Evolutionary conservation across 2,888 invertebrate species (phyloP), one percentile per base, ranked within the genome.

Genomic region (Morpho achilles): DNA sequence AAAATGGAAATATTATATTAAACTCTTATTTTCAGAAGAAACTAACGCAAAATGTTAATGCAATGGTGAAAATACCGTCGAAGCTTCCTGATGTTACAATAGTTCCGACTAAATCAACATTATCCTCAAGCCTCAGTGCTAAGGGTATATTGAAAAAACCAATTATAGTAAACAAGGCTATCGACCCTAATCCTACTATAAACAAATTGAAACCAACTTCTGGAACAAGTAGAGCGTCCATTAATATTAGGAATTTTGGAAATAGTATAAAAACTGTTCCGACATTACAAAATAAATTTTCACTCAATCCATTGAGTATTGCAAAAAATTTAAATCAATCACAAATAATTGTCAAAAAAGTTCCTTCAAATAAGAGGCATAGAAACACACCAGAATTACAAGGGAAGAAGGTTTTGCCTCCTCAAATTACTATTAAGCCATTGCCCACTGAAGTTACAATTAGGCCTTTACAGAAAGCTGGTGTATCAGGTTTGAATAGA

Each of bases 11-110:
- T 9, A 41, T 50, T 45, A 16, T 39, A 9, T 50, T 3, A 40
- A 32, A 41, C 9, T 7, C 44, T 53, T 50, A 43, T 8, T 56
- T 56, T 51, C 76, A 88, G 88, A 75, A 68, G 61, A 87, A 84
- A 73, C 72, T 78, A 6, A 59, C 69, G 50, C 76, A 73, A 50
- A 84, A 87, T 75, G 32, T 32, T 32, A 32, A 32, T 32, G 82
- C 82, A n/a, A 89, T 87, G 88, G 87, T 88, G 16, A 81, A 81
- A 60, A 86, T 90, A 62, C 89, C 88, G 16, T 71, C 66, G 23
- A 79, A 76, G 53, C 62, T 81, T 10, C 74, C 74, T 55, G 82
- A 75, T 48, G 63, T 84, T 4, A 80, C 80, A 44, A 82, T 85
- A 58, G 81, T 77, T 63, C 77, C 79, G 46, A 60, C 75, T 2